Conservation (phyloP, 1,140 invertebrate genomes). For the Alviniconcha marisindica region DNA sequence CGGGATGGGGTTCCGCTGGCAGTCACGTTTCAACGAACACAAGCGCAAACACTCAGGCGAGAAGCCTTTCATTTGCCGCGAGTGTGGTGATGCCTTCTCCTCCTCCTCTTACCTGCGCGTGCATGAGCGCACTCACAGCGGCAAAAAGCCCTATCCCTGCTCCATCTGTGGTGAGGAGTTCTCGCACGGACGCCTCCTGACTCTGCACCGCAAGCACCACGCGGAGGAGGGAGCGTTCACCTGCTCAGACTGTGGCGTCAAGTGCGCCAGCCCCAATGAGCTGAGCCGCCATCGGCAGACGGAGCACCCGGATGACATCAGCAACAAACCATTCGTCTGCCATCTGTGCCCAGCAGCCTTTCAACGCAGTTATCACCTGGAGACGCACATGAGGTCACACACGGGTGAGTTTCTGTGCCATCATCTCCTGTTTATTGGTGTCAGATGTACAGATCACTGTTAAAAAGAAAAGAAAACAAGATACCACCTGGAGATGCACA, state of each 20-base stretch:
- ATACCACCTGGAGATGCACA: constrained; percentile 13
- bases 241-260: background rate
- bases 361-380: constrained; percentile 12
- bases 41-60: constrained; percentile 90
- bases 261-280: background rate
- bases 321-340: constrained; percentile 27
- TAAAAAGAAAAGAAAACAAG: no score
- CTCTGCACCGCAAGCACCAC: background rate
- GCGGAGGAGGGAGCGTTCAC: background rate
- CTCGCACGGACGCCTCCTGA: background rate
- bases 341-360: constrained; percentile 24
- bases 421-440: constrained; percentile 10
- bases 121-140: constrained; percentile 91
- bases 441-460: background rate
- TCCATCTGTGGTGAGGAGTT: constrained; percentile 87
- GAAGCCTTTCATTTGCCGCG: constrained; percentile 95
- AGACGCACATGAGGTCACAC: constrained; percentile 33
- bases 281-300: background rate
- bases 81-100: constrained; percentile 92
- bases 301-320: background rate
- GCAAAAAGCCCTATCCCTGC: constrained; percentile 87
- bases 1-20: constrained; percentile 20
- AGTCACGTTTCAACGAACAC: constrained; percentile 34
- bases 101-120: constrained; percentile 94
- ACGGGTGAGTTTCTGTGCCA: constrained; percentile 31